phyloP scores from a whole-genome alignment of 2,888 invertebrate species.

The Colletes collaris region DNA sequence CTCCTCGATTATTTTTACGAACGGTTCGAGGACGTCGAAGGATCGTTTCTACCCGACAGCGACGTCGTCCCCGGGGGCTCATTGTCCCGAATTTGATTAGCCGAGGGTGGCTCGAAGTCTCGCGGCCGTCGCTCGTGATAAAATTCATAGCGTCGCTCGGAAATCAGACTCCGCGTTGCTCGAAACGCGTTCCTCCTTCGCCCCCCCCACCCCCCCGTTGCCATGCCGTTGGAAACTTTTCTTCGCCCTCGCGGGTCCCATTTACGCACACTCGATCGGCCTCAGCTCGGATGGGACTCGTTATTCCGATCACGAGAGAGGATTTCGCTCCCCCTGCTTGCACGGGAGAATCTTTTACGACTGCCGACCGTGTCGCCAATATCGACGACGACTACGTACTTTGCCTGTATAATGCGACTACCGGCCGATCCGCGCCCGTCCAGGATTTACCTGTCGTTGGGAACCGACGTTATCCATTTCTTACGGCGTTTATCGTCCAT shows the following conservation, averaged over 20 bases:
- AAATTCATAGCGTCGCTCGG: conserved; percentile 61
- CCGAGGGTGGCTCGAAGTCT: conserved; percentile 25
- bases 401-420: conserved; percentile 63
- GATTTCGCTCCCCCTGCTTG: conserved; percentile 58
- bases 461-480: conserved; percentile 40
- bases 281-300: conserved; percentile 52
- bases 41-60: neutral
- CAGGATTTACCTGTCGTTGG: conserved; percentile 50
- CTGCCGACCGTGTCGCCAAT: conserved; percentile 63
- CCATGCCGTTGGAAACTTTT: conserved; percentile 44
- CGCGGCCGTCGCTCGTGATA: conserved; percentile 43
- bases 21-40: neutral
- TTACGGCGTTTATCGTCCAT: conserved; percentile 50
- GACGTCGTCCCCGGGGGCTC: conserved; percentile 19
- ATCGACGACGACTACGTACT: conserved; percentile 67
- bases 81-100: conserved; percentile 45
- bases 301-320: conserved; percentile 70
- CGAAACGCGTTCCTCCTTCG: conserved; percentile 41
- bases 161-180: conserved; percentile 52
- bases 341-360: conserved; percentile 69
- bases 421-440: neutral
- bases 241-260: conserved; percentile 57
- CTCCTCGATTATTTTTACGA: too few relatives aligned
- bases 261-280: conserved; percentile 65
- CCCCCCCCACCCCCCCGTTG: too few relatives aligned